These are phyloP conservation scores for Erpobdella octoculata DNA, from an alignment of 2,888 invertebrate species.

Conservation along the genomic window DNA sequence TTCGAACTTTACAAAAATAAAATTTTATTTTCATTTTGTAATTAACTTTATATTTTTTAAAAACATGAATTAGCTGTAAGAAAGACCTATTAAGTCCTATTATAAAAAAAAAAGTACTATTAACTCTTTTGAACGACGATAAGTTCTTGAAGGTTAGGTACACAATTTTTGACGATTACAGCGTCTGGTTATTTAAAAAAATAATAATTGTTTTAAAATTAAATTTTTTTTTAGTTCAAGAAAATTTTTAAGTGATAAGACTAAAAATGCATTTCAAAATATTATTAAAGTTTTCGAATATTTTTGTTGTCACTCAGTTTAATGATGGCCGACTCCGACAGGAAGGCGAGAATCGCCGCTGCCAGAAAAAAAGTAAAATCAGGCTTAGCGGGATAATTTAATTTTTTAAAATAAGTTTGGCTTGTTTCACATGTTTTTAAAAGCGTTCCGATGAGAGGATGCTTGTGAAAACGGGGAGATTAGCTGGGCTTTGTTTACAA, in stretches of 20 bases:
- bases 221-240: not conserved
- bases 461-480: too few relatives aligned
- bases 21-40: too few relatives aligned
- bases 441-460: too few relatives aligned
- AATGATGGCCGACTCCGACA: slow-evolving; percentile 37
- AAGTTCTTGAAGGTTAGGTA: too few relatives aligned
- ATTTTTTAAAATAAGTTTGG: too few relatives aligned
- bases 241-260: not conserved
- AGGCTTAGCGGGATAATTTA: not conserved
- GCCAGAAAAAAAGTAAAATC: slow-evolving; percentile 36
- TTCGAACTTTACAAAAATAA: too few relatives aligned
- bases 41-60: too few relatives aligned
- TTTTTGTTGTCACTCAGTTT: slow-evolving; percentile 15
- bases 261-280: not conserved
- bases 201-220: not conserved
- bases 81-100: too few relatives aligned
- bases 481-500: too few relatives aligned
- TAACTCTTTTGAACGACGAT: too few relatives aligned
- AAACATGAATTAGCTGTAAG: too few relatives aligned
- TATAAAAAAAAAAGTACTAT: too few relatives aligned
- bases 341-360: slow-evolving; percentile 37
- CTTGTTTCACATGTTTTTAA: not conserved
- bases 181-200: not conserved
- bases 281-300: slow-evolving; percentile 1
- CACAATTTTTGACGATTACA: not conserved